These are phyloP conservation scores for Nephila pilipes DNA, from an alignment of 1,140 invertebrate species.

Conservation along the genomic window DNA sequence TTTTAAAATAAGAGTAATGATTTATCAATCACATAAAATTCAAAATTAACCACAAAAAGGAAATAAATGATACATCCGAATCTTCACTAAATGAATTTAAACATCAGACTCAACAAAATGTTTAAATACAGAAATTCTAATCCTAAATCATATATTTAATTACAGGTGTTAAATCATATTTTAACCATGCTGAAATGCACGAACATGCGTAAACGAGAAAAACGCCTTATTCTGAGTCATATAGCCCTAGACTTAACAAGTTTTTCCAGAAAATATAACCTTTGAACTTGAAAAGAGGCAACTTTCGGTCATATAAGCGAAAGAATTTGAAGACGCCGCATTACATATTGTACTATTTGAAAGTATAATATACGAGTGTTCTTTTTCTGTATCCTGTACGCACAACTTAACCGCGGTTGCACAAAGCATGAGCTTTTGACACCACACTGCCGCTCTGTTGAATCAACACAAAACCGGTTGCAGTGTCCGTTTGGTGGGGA, in stretches of 20 bases:
- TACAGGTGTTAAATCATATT: too few species aligned
- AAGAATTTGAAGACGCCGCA: not conserved
- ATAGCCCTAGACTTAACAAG: not conserved
- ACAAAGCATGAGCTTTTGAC: not conserved
- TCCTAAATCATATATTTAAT: too few species aligned
- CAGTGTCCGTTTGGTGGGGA: not conserved
- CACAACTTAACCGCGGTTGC: not conserved
- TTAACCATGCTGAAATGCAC: too few species aligned
- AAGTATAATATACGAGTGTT: not conserved
- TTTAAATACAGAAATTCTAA: too few species aligned
- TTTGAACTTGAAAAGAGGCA: not conserved
- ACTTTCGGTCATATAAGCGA: not conserved
- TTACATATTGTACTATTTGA: not conserved
- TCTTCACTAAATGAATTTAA: too few species aligned
- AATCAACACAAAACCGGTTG: not conserved
- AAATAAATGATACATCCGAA: too few species aligned
- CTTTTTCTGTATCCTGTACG: not conserved
- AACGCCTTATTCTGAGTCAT: too few species aligned
- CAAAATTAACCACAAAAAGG: too few species aligned
- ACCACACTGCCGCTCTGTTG: not conserved
- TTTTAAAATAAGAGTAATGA: too few species aligned
- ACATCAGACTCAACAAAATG: too few species aligned
- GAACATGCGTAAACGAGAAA: too few species aligned
- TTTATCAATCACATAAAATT: too few species aligned
- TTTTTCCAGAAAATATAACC: slow-evolving; percentile 5